A percentile compares a stretch with the other conserved stretches of the same genome.
phyloP scores from a whole-genome alignment of 2,113 vertebrate genomes.

The Phyllostomus discolor region DNA sequence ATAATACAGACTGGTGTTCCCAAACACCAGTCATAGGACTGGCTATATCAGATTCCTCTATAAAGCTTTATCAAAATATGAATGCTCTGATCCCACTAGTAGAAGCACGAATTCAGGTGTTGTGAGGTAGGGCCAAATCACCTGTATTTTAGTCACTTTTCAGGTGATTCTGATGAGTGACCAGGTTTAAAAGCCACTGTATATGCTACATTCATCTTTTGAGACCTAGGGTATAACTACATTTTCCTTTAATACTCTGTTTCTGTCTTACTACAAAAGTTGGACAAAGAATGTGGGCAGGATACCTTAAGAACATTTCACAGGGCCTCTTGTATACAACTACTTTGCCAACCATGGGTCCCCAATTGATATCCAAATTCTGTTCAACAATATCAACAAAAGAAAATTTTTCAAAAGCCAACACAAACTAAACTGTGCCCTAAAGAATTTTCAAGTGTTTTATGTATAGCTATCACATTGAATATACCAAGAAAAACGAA shows the following conservation, averaged over 20 bases:
- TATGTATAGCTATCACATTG: background rate
- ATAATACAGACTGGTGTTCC: background rate
- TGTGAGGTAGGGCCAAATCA: background rate
- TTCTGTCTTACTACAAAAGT: background rate
- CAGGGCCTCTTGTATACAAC: background rate
- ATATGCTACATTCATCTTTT: background rate
- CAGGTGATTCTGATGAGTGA: background rate
- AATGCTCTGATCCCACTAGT: background rate
- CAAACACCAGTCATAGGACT: background rate
- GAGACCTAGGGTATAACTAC: background rate
- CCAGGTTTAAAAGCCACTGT: background rate
- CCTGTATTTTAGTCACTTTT: background rate
- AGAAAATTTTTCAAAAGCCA: conserved; percentile 37
- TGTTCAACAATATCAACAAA: conserved; percentile 10
- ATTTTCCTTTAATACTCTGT: background rate
- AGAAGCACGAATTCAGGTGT: background rate
- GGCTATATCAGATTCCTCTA: background rate
- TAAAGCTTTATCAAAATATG: conserved; percentile 5
- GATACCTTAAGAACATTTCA: background rate
- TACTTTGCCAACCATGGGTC: background rate
- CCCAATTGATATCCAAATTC: background rate
- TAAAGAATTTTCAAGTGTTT: conserved; percentile 34
- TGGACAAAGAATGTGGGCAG: background rate
- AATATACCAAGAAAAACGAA: background rate
- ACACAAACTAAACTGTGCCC: conserved; percentile 24